These are phyloP conservation scores for Tinamus major DNA, from an alignment of 2,797 vertebrate genomes.

Conservation along the genomic window DNA sequence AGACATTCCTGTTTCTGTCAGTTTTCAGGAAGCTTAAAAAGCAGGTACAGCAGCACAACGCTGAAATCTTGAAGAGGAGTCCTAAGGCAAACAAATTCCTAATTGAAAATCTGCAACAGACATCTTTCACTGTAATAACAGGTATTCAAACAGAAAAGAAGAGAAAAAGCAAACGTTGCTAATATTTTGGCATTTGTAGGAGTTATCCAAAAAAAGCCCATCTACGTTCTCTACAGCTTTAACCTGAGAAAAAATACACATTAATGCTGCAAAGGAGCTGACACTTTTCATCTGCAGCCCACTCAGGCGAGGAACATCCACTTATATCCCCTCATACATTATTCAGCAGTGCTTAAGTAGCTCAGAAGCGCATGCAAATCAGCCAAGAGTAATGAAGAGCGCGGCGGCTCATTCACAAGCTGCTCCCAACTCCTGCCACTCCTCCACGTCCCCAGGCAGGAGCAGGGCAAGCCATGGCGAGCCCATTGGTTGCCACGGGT, in stretches of 20 bases:
- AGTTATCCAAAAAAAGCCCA: constrained; percentile 53
- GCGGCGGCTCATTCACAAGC: constrained; percentile 53
- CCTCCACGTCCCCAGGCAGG: not conserved
- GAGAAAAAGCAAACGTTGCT: constrained; percentile 34
- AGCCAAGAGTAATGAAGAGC: constrained; percentile 6
- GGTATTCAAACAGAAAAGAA: constrained; percentile 28
- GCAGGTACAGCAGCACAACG: constrained; percentile 12
- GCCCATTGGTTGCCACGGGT: fast-evolving
- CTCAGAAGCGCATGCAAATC: constrained; percentile 57
- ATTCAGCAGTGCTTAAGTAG: constrained; percentile 60
- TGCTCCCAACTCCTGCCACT: not conserved
- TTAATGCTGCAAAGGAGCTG: constrained; percentile 68
- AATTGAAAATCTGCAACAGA: constrained; percentile 47
- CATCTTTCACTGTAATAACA: constrained; percentile 54
- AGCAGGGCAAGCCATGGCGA: not conserved
- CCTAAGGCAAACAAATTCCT: not conserved
- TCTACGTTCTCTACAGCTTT: constrained; percentile 43
- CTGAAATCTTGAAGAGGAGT: constrained; percentile 2
- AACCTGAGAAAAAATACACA: constrained; percentile 54
- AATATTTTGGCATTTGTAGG: constrained; percentile 71
- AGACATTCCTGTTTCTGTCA: fast-evolving
- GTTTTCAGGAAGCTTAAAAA: not conserved
- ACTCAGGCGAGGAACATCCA: constrained; percentile 70
- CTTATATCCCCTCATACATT: constrained; percentile 64
- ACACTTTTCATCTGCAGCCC: constrained; percentile 70